Evolutionary conservation across 2,888 invertebrate genomes (phyloP).

Genomic region (Tenodera sinensis): DNA sequence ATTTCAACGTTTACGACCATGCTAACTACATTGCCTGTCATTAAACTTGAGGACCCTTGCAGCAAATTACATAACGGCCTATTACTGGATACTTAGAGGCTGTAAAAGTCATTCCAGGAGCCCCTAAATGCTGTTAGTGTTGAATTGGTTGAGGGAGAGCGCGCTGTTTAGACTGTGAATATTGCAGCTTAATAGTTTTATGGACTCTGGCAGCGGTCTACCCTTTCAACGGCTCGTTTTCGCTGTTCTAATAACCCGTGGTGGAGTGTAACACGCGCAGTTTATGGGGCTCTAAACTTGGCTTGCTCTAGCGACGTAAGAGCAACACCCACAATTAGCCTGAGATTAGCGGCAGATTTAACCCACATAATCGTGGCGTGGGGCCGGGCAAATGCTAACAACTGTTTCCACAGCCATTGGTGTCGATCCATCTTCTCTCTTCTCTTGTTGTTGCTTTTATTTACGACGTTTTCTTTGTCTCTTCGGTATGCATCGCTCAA

Average conservation of each 20-base stretch:
- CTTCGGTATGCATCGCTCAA: not conserved
- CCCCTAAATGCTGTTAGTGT: not conserved
- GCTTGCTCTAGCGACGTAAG: not conserved
- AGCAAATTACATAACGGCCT: not conserved
- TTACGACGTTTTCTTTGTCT: not conserved
- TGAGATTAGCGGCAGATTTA: not conserved
- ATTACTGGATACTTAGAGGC: not conserved
- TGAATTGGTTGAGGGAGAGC: not conserved
- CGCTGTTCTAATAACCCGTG: slow-evolving; percentile 2
- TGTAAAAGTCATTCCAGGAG: not conserved
- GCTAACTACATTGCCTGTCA: not conserved
- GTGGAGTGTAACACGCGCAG: not conserved
- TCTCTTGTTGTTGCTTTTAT: not conserved
- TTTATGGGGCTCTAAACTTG: not conserved
- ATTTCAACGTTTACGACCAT: not conserved
- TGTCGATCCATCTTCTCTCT: not conserved
- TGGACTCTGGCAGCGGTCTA: not conserved
- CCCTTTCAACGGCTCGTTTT: slow-evolving; percentile 17
- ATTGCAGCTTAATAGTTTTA: slow-evolving; percentile 15
- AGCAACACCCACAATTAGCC: not conserved
- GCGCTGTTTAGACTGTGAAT: not conserved
- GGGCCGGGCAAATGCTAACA: not conserved
- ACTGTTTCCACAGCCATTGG: not conserved
- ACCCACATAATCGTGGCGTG: not conserved
- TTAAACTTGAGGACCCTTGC: not conserved